A percentile compares a stretch with the other conserved stretches of the same genome.
These are phyloP conservation scores for Pipistrellus pipistrellus DNA, from an alignment of 2,797 vertebrate genomes.

Conservation along the genomic window DNA sequence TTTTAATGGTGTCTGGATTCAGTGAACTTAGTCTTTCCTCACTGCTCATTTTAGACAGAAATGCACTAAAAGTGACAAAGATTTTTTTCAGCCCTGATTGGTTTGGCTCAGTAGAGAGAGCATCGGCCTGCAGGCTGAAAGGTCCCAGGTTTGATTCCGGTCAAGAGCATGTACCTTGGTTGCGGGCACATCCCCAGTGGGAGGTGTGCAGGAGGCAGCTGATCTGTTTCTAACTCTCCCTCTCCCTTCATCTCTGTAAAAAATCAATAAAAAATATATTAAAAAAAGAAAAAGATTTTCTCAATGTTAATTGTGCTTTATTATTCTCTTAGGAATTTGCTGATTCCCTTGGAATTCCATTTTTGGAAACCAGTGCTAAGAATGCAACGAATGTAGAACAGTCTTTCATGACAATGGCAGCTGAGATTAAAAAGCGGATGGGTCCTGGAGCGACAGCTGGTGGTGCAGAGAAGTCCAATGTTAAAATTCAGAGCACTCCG, in stretches of 20 bases:
- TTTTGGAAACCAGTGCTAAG: constrained; percentile 99
- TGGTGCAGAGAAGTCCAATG: constrained; percentile 96
- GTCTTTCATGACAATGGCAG: constrained; percentile 99
- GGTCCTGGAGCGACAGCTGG: constrained; percentile 97
- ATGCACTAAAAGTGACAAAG: constrained; percentile 14
- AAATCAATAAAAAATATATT: no score
- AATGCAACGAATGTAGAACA: constrained; percentile 99
- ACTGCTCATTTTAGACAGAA: constrained; percentile 1
- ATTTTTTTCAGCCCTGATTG: neutral
- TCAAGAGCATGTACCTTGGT: no score
- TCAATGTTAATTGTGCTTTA: constrained; percentile 52
- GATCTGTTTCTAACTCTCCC: no score
- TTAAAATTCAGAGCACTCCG: constrained; percentile 98
- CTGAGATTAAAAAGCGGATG: constrained; percentile 99
- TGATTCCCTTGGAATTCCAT: constrained; percentile 98
- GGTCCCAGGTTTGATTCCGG: no score
- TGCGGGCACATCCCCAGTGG: no score
- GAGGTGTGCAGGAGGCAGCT: no score
- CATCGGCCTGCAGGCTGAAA: no score
- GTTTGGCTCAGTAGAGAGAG: no score
- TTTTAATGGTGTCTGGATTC: neutral
- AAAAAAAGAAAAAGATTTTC: neutral
- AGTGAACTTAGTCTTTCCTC: neutral
- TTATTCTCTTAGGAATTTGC: constrained; percentile 94
- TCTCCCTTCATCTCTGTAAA: no score